Percentiles rank a stretch among this genome's conserved stretches.
Evolutionary conservation across 1,140 invertebrate genomes (phyloP).

Genomic region (Whitmania pigra): DNA sequence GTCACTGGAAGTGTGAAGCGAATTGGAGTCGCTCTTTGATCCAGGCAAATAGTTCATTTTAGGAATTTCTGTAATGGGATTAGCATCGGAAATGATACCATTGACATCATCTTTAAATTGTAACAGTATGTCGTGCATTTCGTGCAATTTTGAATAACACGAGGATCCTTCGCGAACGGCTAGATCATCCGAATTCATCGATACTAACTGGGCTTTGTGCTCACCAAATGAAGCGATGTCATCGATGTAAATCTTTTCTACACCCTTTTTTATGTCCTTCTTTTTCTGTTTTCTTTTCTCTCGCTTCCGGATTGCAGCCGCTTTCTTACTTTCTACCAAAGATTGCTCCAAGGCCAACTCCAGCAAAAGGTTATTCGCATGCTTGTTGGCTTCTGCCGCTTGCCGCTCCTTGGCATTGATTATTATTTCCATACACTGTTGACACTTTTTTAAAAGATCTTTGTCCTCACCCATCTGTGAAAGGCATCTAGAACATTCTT

Average conservation of each 20-base stretch:
- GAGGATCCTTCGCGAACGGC: too few species aligned
- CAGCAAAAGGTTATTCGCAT: slow-evolving; percentile 85
- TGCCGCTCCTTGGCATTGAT: slow-evolving; percentile 91
- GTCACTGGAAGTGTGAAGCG: too few species aligned
- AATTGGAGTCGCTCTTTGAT: too few species aligned
- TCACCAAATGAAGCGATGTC: neutral
- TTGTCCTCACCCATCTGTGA: slow-evolving; percentile 53
- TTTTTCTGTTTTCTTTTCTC: slow-evolving; percentile 91
- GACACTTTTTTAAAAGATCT: slow-evolving; percentile 81
- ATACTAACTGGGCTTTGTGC: neutral
- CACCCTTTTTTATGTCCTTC: slow-evolving; percentile 40
- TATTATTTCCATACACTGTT: slow-evolving; percentile 85
- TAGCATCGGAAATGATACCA: too few species aligned
- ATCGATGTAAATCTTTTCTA: neutral
- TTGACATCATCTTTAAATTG: too few species aligned
- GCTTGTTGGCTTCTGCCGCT: slow-evolving; percentile 91
- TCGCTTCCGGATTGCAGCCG: slow-evolving; percentile 74
- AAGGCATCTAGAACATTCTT: slow-evolving; percentile 75
- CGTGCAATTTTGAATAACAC: too few species aligned
- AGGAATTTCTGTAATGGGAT: too few species aligned
- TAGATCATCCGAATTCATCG: too few species aligned
- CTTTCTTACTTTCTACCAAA: slow-evolving; percentile 74
- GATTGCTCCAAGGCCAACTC: slow-evolving; percentile 85
- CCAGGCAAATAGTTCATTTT: too few species aligned
- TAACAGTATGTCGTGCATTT: too few species aligned